A percentile compares a stretch with the other conserved stretches of the same genome.
Evolutionary conservation across 1,140 invertebrate genomes (phyloP).

Genomic region (Eupristina koningsbergeri): DNA sequence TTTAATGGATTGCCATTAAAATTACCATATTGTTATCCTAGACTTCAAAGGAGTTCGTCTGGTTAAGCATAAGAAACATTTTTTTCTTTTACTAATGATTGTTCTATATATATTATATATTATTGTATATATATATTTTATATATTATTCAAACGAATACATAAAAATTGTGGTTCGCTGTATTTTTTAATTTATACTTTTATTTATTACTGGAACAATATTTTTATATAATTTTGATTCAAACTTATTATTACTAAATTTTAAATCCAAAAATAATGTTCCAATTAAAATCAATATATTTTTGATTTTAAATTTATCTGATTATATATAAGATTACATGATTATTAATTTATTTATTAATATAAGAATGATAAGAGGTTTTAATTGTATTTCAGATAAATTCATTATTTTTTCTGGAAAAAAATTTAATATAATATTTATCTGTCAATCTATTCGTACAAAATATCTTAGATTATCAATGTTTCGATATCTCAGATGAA

Average conservation of each 20-base stretch:
- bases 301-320: not conserved
- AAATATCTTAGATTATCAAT: too few species aligned
- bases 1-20: constrained; percentile 59
- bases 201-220: not conserved
- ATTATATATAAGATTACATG: too few species aligned
- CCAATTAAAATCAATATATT: not conserved
- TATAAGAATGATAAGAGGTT: too few species aligned
- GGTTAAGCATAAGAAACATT: constrained; percentile 72
- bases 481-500: too few species aligned
- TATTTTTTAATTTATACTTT: too few species aligned
- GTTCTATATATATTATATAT: too few species aligned
- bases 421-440: too few species aligned
- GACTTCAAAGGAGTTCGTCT: constrained; percentile 89
- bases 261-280: not conserved
- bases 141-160: constrained; percentile 57
- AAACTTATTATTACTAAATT: not conserved
- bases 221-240: not conserved
- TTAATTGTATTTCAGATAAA: too few species aligned
- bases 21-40: constrained; percentile 93
- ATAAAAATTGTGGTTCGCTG: not conserved
- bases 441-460: too few species aligned
- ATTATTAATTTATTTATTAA: too few species aligned
- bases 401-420: too few species aligned
- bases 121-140: too few species aligned
- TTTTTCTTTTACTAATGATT: constrained; percentile 67